These are phyloP conservation scores for Jaculus jaculus DNA, from an alignment of 2,113 vertebrate species.

Conservation along the genomic window DNA sequence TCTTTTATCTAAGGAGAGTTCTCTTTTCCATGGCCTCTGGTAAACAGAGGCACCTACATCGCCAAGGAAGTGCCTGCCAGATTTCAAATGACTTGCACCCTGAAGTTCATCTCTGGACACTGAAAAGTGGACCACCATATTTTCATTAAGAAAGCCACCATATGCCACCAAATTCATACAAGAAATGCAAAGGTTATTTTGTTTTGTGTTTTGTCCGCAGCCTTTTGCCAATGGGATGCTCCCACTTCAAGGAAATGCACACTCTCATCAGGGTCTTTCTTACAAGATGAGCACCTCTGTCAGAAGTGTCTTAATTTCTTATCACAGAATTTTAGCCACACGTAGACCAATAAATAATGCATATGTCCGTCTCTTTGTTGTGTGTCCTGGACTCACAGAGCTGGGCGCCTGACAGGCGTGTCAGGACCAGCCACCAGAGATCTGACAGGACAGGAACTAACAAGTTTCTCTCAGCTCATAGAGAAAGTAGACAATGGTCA, in stretches of 20 bases:
- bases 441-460: slow-evolving; percentile 91
- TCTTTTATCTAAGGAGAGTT: slow-evolving; percentile 5
- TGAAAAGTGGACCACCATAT: background rate
- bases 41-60: background rate
- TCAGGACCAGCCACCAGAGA: slow-evolving; percentile 89
- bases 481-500: slow-evolving; percentile 85
- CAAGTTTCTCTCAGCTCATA: slow-evolving; percentile 89
- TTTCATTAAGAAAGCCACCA: background rate
- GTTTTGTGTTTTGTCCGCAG: slow-evolving; percentile 40
- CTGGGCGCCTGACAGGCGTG: slow-evolving; percentile 90
- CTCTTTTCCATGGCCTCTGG: slow-evolving; percentile 24
- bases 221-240: slow-evolving; percentile 61
- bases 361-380: slow-evolving; percentile 88
- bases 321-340: slow-evolving; percentile 88
- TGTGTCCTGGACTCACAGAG: slow-evolving; percentile 86
- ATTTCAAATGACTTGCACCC: slow-evolving; percentile 1
- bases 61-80: background rate
- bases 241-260: slow-evolving; percentile 76
- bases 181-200: slow-evolving; percentile 18
- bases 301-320: slow-evolving; percentile 90
- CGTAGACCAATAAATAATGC: slow-evolving; percentile 91
- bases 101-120: background rate
- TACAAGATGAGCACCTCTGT: slow-evolving; percentile 83
- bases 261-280: slow-evolving; percentile 80
- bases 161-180: slow-evolving; percentile 41